Base-by-base conservation (phyloP, 2,113 vertebrate genomes). In the Lepus timidus region DNA sequence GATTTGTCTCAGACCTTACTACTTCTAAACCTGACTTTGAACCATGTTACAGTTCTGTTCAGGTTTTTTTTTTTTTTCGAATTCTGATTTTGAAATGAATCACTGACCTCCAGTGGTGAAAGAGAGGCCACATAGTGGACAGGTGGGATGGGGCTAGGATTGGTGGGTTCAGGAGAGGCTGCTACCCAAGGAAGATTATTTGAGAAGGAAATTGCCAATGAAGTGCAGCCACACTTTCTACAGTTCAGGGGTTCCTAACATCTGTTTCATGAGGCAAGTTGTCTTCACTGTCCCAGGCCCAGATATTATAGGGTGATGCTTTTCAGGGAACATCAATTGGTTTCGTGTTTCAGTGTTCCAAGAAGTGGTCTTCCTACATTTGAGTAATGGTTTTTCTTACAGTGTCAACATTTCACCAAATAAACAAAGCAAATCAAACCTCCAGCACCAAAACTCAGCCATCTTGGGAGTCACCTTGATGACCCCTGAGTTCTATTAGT, bases 361-460 rank as follows among this genome's bases (percentile, higher is more conserved):
- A 36, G 16, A 70, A 65, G 51, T 62, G 31, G 16, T 85, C 6
- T 88, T 84, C 16, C 62, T 87, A n/a, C 4, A 20, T 75, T 68
- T 89, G 31, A 62, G 14, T 68, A 88, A 20, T 11, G 39, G 23
- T 52, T 90, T 96, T 81, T 81, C 81, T 76, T 92, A 14, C 6
- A 22, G 12, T 78, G 20, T 51, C 78, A 78, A 22, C 17, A 27
- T 61, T 93, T 75, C 25, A 12, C 51, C 90, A 70, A 91, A 76
- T n/a, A 91, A 90, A 55, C 25, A 85, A 89, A 91, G 52, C 27
- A 58, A 85, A 85, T 31, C 10, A 91, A 78, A 81, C 11, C 62
- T 25, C 31, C 25, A 25, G 19, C 71, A 19, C 20, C 33, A 20
- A 81, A 88, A 73, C 58, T 64, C 39, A 51, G 82, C n/a, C 78